Evolutionary conservation across 1,140 invertebrate species (phyloP), one percentile per base, ranked within the genome.

Genomic region (Drosophila nigromelanica): DNA sequence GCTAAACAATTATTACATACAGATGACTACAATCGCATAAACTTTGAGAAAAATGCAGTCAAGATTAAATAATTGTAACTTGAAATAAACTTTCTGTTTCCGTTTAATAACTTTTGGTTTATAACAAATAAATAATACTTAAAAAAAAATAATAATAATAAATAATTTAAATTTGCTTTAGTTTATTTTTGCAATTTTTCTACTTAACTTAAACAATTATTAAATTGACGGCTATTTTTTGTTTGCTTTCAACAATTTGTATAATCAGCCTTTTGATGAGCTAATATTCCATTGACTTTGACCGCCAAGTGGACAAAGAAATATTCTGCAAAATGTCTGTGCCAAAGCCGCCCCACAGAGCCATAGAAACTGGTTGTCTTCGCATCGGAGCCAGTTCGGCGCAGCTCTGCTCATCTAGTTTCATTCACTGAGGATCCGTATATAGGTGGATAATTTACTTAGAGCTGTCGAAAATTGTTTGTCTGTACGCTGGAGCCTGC

Each of bases 391-490:
- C 27, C n/a, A 5, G 24, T 11, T 62, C n/a, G n/a, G n/a, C n/a
- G n/a, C n/a, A n/a, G n/a, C n/a, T n/a, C n/a, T n/a, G n/a, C 45
- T 40, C 21, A 27, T 66, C n/a, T 43, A 8, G 14, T 18, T 40
- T 30, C 5, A 33, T 63, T 54, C 18, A 30, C n/a, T 33, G 15
- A 21, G 12, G 12, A 12, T 55, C 5, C 30, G 8, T 50, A 2
- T 27, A 8, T 12, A 24, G 66, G n/a, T 12, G 30, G 14, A 15
- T 45, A 69, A 68, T 69, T 73, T 55, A 61, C 39, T 68, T 66
- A 24, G 55, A 48, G 40, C 30, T 45, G 40, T 18, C 43, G 47
- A 58, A 73, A 54, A 40, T 54, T 73, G 70, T 67, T 60, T 60
- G 33, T 56, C 12, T 21, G 47, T 47, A 37, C 45, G 51, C 18